These are phyloP conservation scores for Ceratotherium simum DNA, from an alignment of 2,113 vertebrate genomes.

Conservation along the genomic window DNA sequence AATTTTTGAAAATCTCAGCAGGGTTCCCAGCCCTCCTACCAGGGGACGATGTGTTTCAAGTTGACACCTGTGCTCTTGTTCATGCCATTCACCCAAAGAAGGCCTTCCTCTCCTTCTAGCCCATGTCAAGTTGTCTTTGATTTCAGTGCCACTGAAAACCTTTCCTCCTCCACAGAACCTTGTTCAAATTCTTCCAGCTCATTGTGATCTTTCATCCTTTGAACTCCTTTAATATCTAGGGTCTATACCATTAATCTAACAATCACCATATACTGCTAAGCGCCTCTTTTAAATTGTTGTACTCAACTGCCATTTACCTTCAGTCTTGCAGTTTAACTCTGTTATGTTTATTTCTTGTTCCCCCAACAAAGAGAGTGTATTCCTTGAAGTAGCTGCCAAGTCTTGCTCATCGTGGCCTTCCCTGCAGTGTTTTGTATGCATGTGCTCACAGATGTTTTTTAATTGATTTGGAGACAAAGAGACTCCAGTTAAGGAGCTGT, in stretches of 20 bases:
- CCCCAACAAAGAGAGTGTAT: background rate
- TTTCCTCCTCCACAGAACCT: background rate
- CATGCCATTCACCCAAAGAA: background rate
- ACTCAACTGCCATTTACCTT: background rate
- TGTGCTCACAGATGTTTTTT: background rate
- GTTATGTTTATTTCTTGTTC: background rate
- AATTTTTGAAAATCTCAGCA: slow-evolving; percentile 1
- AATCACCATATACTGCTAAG: background rate
- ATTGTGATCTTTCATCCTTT: background rate
- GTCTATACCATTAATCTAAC: background rate
- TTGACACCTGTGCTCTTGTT: background rate
- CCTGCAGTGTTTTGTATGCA: background rate
- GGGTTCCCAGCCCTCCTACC: background rate
- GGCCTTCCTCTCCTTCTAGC: background rate
- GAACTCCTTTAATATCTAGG: background rate
- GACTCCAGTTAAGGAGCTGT: background rate
- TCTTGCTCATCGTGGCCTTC: background rate
- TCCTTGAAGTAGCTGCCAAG: background rate
- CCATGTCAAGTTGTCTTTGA: background rate
- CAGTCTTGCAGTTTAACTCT: background rate
- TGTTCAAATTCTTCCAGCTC: background rate
- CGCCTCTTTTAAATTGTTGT: background rate
- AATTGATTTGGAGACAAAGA: background rate
- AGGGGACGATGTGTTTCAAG: background rate
- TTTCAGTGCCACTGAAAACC: background rate